These are phyloP conservation scores for Grallaria varia DNA, from an alignment of 2,113 vertebrate genomes.

Conservation along the genomic window DNA sequence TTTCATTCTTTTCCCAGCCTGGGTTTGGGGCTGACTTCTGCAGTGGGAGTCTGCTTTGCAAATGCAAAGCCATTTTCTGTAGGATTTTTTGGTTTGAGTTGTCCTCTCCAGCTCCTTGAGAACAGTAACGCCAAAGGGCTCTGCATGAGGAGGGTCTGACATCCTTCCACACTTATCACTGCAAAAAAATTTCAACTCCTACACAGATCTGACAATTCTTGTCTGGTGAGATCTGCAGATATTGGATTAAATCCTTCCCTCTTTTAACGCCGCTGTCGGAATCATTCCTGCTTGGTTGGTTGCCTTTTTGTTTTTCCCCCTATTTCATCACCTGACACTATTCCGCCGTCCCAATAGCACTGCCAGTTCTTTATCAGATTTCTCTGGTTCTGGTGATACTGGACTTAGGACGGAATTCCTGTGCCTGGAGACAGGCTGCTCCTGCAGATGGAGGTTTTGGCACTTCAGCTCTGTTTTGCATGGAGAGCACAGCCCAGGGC, in stretches of 20 bases:
- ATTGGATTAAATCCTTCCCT: neutral
- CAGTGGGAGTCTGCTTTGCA: neutral
- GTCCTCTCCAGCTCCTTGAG: neutral
- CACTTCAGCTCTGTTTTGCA: neutral
- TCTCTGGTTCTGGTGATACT: neutral
- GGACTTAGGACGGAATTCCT: neutral
- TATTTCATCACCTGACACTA: neutral
- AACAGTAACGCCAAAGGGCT: neutral
- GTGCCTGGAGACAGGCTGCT: neutral
- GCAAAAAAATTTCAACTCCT: neutral
- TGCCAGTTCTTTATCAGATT: neutral
- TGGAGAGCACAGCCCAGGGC: accelerated
- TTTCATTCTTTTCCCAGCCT: neutral
- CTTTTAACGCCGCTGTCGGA: neutral
- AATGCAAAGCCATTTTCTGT: neutral
- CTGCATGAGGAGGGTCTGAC: neutral
- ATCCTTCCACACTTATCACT: neutral
- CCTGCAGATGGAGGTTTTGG: neutral
- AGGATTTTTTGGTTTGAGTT: neutral
- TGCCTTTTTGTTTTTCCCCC: neutral
- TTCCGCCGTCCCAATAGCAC: neutral
- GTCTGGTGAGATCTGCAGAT: neutral
- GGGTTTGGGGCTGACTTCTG: neutral
- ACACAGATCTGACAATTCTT: neutral
- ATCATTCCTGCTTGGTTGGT: neutral